Base-by-base conservation (phyloP, 2,888 invertebrate genomes). In the Baccha elongata region DNA sequence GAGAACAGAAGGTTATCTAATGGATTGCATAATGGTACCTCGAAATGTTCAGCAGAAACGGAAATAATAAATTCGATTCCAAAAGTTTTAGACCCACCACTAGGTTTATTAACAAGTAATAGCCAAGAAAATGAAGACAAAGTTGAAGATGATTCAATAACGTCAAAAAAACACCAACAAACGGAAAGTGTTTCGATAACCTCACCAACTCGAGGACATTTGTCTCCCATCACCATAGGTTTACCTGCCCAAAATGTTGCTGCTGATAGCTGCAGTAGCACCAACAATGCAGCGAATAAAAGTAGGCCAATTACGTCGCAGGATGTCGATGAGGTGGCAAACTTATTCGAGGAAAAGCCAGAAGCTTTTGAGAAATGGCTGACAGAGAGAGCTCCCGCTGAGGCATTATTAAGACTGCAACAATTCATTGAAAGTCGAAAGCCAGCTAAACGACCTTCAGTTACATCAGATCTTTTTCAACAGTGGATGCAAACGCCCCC, bases 381-480 rank as follows among this genome's bases (percentile, higher is more conserved):
- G 85, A 93, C 93, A 68, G 95, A 96, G 86, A 94, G 94, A 88
- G 96, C 96, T 7, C 93, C 93, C 73, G 91, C 92, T 1, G 94
- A 95, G 85, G 93, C 94, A 85, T 91, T 94, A 84, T 91, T 92
- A 85, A 92, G 93, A 87, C 89, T 95, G 87, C 93, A 93, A 86
- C 91, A 89, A 86, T 89, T 93, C 85, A 92, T 93, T 67, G 92
- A 93, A 40, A 92, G 92, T 7, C 92, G 92, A 15, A 89, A 90
- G 72, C 92, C 92, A 86, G 92, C 93, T 7, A 92, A 93, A 85
- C 93, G 95, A 80, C 94, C 95, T 50, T 96, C 95, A 50, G 94
- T 96, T 85, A 95, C 95, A 48, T 95, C 96, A 85, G 96, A 97
- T 89, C 92, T 97, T 84, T 96, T 96, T 91, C 96, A 96, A 88